A percentile compares a stretch with the other conserved stretches of the same genome.
phyloP scores from a whole-genome alignment of 2,797 vertebrate genomes.

The Microcaecilia unicolor region DNA sequence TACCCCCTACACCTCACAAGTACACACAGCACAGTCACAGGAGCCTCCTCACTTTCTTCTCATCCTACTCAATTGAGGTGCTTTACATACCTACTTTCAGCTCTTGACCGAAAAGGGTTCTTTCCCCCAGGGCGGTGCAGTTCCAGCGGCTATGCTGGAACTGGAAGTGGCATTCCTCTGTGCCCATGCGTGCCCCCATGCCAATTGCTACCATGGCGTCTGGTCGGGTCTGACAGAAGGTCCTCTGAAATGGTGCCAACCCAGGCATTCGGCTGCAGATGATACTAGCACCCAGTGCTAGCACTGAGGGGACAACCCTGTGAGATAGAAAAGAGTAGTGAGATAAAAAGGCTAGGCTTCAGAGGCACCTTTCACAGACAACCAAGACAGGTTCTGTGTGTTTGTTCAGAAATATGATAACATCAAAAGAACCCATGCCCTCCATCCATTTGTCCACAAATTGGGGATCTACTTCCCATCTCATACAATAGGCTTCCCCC shows the following conservation, averaged over 20 bases:
- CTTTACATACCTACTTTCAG: constrained; percentile 17
- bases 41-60: too few relatives aligned
- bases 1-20: too few relatives aligned
- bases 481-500: constrained; percentile 11
- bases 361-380: too few relatives aligned
- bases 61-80: background rate
- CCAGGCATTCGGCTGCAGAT: constrained; percentile 20
- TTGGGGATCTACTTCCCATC: constrained; percentile 7
- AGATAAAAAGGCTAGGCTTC: too few relatives aligned
- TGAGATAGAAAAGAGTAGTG: background rate
- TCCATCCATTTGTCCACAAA: constrained; percentile 11
- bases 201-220: constrained; percentile 14
- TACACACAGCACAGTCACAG: too few relatives aligned
- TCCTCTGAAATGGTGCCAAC: constrained; percentile 10
- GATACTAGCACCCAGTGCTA: constrained; percentile 17
- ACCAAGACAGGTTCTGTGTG: too few relatives aligned
- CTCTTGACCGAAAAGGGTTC: constrained; percentile 14
- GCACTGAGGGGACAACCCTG: constrained; percentile 13
- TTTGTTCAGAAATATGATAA: too few relatives aligned
- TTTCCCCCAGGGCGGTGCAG: constrained; percentile 10
- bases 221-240: constrained; percentile 10
- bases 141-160: constrained; percentile 17
- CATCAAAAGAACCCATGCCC: too few relatives aligned
- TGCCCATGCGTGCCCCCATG: constrained; percentile 2
- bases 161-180: constrained; percentile 12